Base-by-base conservation (phyloP, 2,888 invertebrate species). In the Encarsia formosa region DNA sequence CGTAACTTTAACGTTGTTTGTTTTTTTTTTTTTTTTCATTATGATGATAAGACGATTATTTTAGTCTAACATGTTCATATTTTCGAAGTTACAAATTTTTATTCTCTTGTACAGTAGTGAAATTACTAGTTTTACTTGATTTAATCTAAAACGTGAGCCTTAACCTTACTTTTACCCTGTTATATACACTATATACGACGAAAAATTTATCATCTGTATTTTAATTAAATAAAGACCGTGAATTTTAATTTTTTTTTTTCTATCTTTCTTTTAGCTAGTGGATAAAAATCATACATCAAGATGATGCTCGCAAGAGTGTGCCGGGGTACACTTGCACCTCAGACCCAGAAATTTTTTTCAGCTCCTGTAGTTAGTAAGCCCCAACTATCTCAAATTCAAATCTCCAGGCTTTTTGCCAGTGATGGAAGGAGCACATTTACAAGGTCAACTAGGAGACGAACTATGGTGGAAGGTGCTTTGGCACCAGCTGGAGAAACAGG, bases 401-500 rank as follows among this genome's bases (percentile, higher is more conserved):
- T 55, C 18, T 48, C 61, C 8, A 67, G 75, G 56, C 66, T 71
- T 34, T 73, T 70, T 54, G 65, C 70, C 4, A 72, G 60, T 55
- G 72, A 75, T 58, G 67, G 67, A 48, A 67, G 74, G 18, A 62
- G 57, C 23, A 58, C 70, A 16, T 71, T 71, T 35, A 59, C 68
- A 11, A 65, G 71, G 20, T 48, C 66, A 5, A 74, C 77, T 13
- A 70, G 80, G 20, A 77, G 77, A 52, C 76, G 79, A 51, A 79
- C 85, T 9, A 55, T 91, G 4, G 84, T 85, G 67, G 89, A 92
- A 69, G 79, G 77, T 54, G 76, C 84, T 3, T 84, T 87, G 84
- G 85, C 85, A 52, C 90, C 91, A 34, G 85, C 90, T 45, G 82
- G 86, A 51, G 85, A 84, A 58, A 85, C 85, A 70, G 88, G 91